Evolutionary conservation across 1,140 invertebrate genomes (phyloP).

Genomic region (Aphaenogaster floridana): DNA sequence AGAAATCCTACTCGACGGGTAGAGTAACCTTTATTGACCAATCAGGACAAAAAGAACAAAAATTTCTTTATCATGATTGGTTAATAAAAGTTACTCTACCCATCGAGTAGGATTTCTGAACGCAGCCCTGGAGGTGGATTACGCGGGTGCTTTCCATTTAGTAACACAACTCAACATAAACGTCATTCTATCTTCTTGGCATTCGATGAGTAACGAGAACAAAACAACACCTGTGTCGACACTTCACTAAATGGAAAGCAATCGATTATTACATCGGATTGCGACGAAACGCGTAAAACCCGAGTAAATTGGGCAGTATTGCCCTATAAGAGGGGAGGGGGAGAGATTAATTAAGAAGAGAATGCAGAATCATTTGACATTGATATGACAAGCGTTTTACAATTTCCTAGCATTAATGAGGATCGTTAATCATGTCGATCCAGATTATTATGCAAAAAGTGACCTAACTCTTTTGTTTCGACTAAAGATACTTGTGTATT

Average conservation of each 20-base stretch:
- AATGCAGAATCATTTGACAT: background rate
- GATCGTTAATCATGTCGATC: background rate
- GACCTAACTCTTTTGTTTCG: background rate
- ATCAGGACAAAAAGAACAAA: too few relatives aligned
- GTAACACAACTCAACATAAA: too few relatives aligned
- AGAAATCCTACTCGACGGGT: too few relatives aligned
- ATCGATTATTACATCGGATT: background rate
- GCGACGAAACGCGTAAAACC: background rate
- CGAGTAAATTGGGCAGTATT: background rate
- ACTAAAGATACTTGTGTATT: background rate
- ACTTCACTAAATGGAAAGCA: too few relatives aligned
- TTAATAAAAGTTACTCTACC: too few relatives aligned
- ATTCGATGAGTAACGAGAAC: too few relatives aligned
- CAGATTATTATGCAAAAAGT: background rate
- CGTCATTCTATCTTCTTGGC: too few relatives aligned
- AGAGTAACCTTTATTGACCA: too few relatives aligned
- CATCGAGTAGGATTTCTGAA: too few relatives aligned
- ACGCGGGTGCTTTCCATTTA: too few relatives aligned
- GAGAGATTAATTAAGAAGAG: background rate
- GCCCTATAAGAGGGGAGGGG: background rate
- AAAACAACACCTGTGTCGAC: too few relatives aligned
- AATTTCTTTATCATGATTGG: too few relatives aligned
- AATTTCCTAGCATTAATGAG: background rate
- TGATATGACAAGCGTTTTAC: background rate
- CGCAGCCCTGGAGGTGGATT: background rate